phyloP scores from a whole-genome alignment of 2,797 vertebrate species.

The Anabas testudineus region DNA sequence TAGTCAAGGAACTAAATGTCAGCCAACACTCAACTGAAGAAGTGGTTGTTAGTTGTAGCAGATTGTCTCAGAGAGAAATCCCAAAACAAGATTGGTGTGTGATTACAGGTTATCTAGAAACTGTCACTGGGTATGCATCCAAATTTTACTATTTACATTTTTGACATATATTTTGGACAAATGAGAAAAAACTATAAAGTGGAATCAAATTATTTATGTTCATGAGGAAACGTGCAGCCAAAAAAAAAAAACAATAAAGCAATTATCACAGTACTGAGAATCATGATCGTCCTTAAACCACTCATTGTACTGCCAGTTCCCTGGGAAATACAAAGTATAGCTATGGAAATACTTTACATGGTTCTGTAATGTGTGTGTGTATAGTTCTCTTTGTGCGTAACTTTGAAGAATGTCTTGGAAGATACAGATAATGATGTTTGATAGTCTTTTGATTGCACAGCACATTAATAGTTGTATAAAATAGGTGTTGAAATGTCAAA shows the following conservation, averaged over 20 bases:
- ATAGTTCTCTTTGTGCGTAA: background rate
- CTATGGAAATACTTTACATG: too few species aligned
- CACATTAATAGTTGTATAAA: background rate
- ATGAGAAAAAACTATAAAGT: background rate
- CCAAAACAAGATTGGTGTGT: background rate
- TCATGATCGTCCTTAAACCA: background rate
- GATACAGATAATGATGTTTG: too few species aligned
- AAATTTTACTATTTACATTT: too few species aligned
- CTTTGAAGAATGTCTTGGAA: too few species aligned
- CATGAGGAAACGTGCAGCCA: background rate
- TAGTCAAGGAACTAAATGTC: background rate
- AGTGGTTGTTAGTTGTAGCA: background rate
- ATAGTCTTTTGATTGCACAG: background rate
- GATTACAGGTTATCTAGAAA: background rate
- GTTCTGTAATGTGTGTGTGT: too few species aligned
- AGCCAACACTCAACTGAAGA: background rate
- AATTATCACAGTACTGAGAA: background rate
- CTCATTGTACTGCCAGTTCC: too few species aligned
- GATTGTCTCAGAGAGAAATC: background rate
- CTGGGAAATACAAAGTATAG: too few species aligned
- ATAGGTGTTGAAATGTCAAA: background rate
- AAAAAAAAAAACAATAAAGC: background rate
- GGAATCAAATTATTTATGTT: too few species aligned
- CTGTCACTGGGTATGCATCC: background rate
- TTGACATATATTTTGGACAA: too few species aligned